Evolutionary conservation across 1,140 invertebrate species (phyloP).

Genomic region (Theocolax elegans): DNA sequence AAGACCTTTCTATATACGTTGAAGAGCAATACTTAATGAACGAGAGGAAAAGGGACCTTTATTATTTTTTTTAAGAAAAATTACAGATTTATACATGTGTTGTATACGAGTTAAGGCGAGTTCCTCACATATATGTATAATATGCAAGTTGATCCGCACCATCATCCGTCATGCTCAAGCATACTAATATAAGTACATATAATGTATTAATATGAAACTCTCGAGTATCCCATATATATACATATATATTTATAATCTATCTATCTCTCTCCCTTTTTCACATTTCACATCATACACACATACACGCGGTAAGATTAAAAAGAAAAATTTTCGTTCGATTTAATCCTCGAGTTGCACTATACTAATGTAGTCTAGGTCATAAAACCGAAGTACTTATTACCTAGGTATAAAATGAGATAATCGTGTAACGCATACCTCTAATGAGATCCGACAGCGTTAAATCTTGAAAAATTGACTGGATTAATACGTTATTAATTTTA

Average conservation of each 20-base stretch:
- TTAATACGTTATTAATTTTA: too few relatives aligned
- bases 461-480: too few relatives aligned
- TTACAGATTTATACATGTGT: neutral
- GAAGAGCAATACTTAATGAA: neutral
- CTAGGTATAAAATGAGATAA: neutral
- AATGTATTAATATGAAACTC: conserved; percentile 63
- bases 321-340: too few relatives aligned
- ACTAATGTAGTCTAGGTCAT: neutral
- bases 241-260: neutral
- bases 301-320: too few relatives aligned
- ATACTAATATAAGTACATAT: conserved; percentile 64
- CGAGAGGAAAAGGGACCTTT: neutral
- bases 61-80: neutral
- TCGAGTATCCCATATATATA: conserved; percentile 3
- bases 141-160: conserved; percentile 40
- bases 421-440: too few relatives aligned
- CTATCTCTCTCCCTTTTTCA: neutral
- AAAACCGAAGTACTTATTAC: neutral
- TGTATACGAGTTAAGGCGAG: neutral
- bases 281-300: too few relatives aligned
- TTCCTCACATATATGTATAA: neutral
- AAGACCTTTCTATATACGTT: neutral
- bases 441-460: too few relatives aligned
- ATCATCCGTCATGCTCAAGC: conserved; percentile 66
- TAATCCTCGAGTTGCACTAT: too few relatives aligned